Evolutionary conservation across 2,113 vertebrate genomes (phyloP), one percentile per base, ranked within the genome.

Genomic region (Anguilla rostrata): DNA sequence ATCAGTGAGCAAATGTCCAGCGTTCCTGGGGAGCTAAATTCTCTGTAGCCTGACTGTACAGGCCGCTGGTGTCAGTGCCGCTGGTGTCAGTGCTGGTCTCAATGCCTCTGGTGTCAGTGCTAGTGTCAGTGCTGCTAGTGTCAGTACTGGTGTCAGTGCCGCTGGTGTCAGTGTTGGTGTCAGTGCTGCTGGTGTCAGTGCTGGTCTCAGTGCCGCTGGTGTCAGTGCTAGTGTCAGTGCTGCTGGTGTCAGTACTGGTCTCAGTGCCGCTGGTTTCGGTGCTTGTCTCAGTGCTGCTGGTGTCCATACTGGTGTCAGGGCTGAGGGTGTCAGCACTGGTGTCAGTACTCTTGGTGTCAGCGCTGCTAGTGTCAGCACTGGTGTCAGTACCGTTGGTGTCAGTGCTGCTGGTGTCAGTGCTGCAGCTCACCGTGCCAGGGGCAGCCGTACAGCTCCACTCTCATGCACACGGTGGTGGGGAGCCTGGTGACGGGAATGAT

Each of bases 371-470:
- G 34, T 34, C 34, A 34, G 34, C 34, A 34, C 34, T 34, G 34
- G 34, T 34, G 34, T 34, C 34, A 34, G 34, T 34, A 1, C 34
- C 1, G 14, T 9, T 20, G 60, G 60, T 66, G 18, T 75, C 71
- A 34, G 71, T 75, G 9, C 1, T 34, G 71, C 7, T 4, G 60
- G 71, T 75, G 71, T 75, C 26, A 75, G 26, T 75, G 29, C n/a
- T 1, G 53, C 49, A 12, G 49, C 96, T 90, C 91, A 98, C 97
- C 97, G 0, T 95, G 94, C 97, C 97, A 98, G 0, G 91, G 85
- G 9, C 97, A 98, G 91, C 97, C 97, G 2, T 98, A 98, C 57
- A 98, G 94, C 94, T 98, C 97, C 89, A 97, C 94, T n/a, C 97
- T 93, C 97, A 98, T 97, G 88, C 97, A 98, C 12, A 98, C 96